Evolutionary conservation across 2,888 invertebrate species (phyloP).

Genomic region (Amiota minor): DNA sequence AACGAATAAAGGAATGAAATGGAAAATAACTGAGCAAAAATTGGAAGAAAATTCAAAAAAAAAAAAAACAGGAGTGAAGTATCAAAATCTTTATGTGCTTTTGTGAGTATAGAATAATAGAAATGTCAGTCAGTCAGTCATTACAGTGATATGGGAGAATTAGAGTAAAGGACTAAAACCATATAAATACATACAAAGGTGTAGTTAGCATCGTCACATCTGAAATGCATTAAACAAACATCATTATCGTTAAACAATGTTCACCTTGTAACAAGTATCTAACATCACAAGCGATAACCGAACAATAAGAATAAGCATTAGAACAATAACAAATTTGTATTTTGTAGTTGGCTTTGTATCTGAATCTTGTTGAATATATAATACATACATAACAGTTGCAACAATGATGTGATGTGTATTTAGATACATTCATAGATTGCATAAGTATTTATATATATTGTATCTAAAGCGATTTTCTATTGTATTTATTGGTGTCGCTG

Average conservation of each 20-base stretch:
- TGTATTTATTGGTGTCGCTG: too few relatives aligned
- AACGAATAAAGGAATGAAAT: background rate
- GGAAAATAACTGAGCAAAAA: too few relatives aligned
- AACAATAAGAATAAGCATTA: background rate
- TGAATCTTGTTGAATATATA: too few relatives aligned
- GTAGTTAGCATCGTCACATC: slow-evolving; percentile 62
- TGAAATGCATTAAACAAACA: slow-evolving; percentile 67
- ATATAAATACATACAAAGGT: slow-evolving; percentile 32
- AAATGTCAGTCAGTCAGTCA: too few relatives aligned
- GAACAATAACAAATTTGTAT: too few relatives aligned
- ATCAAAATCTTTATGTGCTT: too few relatives aligned
- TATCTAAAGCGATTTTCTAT: too few relatives aligned
- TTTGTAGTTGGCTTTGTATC: background rate
- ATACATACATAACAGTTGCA: background rate
- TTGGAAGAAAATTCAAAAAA: too few relatives aligned
- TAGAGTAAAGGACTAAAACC: too few relatives aligned
- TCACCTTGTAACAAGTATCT: background rate
- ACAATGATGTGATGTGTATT: background rate
- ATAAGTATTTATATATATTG: background rate
- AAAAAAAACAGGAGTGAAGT: too few relatives aligned
- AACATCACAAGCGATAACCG: background rate
- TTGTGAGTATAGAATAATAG: too few relatives aligned
- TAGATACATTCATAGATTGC: slow-evolving; percentile 12
- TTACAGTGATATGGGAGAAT: too few relatives aligned
- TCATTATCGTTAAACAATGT: slow-evolving; percentile 60